Base-by-base conservation (phyloP, 1,140 invertebrate species). In the Trachymyrmex cornetzi region DNA sequence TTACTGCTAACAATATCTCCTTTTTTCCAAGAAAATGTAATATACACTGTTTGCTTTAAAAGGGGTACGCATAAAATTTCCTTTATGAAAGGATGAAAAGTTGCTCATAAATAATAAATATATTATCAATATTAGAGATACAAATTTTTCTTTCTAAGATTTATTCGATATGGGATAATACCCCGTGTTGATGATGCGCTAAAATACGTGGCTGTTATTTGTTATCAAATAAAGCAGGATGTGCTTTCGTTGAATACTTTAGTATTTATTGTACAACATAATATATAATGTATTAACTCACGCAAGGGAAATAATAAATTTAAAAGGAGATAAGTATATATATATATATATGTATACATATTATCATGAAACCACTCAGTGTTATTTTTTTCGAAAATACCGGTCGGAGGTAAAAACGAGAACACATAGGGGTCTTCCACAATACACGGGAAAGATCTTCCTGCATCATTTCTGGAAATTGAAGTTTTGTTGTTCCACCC, bases 361-460 rank as follows among this genome's bases (percentile, higher is more conserved):
- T 59, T 14, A 30, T 6, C 38, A 16, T 34, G 69, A 27, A 61
- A 30, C 24, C 53, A 48, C 38, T 82, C 19, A 30, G 30, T 27
- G 67, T n/a, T 27, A 24, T 82, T 61, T 81, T 81, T 63, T 84
- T 50, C n/a, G n/a, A 50, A 71, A 74, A 48, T 61, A 14, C 69
- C 14, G 12, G 24, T 55, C 63, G 27, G 80, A 48, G 55, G 24
- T 57, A 30, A n/a, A 27, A 53, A 48, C 34, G 75, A 53, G 50
- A 57, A 55, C 72, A 30, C 55, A 24, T 77, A 87, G 88, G 84
- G 84, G 87, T 90, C 85, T 82, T 91, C 88, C 88, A 79, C 88
- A 89, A 92, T 93, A 93, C 91, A 88, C 48, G 82, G 85, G 88
- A 91, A 94, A 93, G 93, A 94, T 94, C 94, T 93, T 91, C 88